Conservation (phyloP, 2,113 vertebrate species). For the Psittacus erithacus region DNA sequence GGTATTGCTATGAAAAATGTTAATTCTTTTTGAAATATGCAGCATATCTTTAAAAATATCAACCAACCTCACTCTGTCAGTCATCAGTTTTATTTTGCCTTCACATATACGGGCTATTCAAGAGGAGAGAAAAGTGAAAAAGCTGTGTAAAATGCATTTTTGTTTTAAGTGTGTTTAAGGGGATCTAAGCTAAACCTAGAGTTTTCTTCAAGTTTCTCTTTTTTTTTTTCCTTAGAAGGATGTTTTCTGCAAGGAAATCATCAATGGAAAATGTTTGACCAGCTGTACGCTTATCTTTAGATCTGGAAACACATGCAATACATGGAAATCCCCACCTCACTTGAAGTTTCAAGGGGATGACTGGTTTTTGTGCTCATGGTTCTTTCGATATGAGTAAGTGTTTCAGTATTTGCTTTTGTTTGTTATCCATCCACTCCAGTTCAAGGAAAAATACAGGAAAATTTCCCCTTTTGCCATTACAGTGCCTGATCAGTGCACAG, state of each 20-base stretch:
- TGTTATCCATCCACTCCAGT: background rate
- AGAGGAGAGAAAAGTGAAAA: background rate
- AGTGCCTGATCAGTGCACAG: background rate
- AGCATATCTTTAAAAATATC: background rate
- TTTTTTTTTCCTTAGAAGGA: background rate
- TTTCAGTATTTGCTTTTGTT: slow-evolving; percentile 35
- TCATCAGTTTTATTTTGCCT: background rate
- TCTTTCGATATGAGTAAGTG: slow-evolving; percentile 2
- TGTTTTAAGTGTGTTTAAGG: background rate
- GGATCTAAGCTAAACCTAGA: background rate
- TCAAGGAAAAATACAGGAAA: background rate
- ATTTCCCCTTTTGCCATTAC: background rate
- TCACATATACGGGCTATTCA: background rate
- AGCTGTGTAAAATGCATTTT: background rate
- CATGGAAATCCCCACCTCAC: slow-evolving; percentile 68
- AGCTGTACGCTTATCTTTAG: slow-evolving; percentile 61
- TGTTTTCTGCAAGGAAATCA: slow-evolving; percentile 61
- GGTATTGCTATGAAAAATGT: background rate
- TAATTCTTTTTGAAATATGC: background rate
- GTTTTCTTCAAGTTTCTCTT: background rate
- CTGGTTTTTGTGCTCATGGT: slow-evolving; percentile 17
- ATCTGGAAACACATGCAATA: slow-evolving; percentile 66
- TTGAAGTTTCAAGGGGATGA: slow-evolving; percentile 37
- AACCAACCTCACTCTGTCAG: background rate
- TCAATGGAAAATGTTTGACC: slow-evolving; percentile 66